Evolutionary conservation across 2,113 vertebrate genomes (phyloP), one percentile per base, ranked within the genome.

Genomic region (Cranoglanis bouderius): DNA sequence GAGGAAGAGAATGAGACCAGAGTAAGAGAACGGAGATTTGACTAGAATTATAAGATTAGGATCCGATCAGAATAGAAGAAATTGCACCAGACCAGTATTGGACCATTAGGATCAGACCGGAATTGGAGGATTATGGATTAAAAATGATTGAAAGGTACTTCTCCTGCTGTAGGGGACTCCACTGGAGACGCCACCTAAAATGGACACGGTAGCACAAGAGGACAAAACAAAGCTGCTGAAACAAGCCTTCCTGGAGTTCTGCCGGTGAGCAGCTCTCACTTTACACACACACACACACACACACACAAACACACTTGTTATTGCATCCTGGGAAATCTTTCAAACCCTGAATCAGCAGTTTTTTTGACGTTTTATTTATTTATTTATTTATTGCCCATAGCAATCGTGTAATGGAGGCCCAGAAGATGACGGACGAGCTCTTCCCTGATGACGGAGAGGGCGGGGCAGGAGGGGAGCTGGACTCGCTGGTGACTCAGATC

Each of bases 241-340:
- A 94, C 92, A 96, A 24, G 97, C 98, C n/a, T 99, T 99, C 94
- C 96, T 99, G 4, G 97, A 97, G 84, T 99, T 96, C 93, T 99
- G 98, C 94, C 97, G 97, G 98, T 99, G 95, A 12, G 91, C 51
- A 83, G 72, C 85, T 65, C 21, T 29, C 53, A 51, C 24, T 43
- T 40, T 70, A 38, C 19, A 78, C 21, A 77, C 38, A 78, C 43
- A 46, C 74, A 26, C 74, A n/a, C 46, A n/a, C 24, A 49, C 24
- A 78, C 43, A 46, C 26, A n/a, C 75, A 78, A 12, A 43, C 63
- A 32, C 87, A 67, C 38, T 77, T 46, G 46, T 6, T n/a, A 14
- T 16, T 78, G 43, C 12, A 78, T 78, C 6, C 13, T n/a, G 14
- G 14, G 16, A 38, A 67, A 13, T 38, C 1, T 43, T 24, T 77